Conservation (phyloP, 2,113 vertebrate species). For the Osmerus mordax region DNA sequence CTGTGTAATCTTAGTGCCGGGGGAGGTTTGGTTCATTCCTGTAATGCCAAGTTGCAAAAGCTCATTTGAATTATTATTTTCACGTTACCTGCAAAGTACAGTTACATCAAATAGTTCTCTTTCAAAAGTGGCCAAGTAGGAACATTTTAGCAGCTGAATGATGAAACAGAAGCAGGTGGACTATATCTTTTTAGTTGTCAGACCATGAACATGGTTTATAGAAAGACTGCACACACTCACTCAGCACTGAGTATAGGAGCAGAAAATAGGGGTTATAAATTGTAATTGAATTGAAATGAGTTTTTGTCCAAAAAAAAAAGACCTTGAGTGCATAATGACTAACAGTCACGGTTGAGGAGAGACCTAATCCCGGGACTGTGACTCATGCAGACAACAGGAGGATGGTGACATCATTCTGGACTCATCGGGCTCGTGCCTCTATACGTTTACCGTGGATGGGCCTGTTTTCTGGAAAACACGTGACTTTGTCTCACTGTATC, state of each 20-base stretch:
- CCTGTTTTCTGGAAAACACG: background rate
- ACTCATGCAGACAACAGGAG: background rate
- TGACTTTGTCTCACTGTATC: background rate
- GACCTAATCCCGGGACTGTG: background rate
- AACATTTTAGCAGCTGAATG: no score
- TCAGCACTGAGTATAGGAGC: background rate
- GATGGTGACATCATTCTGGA: background rate
- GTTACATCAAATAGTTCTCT: no score
- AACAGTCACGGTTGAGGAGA: background rate
- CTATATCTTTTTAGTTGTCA: no score
- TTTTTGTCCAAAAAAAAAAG: background rate
- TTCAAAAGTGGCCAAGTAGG: no score
- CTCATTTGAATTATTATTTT: no score
- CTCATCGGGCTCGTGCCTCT: background rate
- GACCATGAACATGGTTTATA: no score
- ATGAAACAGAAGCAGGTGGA: no score
- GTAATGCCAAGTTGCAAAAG: no score
- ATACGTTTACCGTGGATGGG: background rate
- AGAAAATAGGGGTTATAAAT: background rate
- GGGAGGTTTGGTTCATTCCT: no score
- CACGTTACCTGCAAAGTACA: no score
- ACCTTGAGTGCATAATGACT: background rate
- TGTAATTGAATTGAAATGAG: background rate
- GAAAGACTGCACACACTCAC: no score
- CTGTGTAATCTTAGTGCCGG: no score